Conservation (phyloP, 2,797 vertebrate species). For the Sternotherus odoratus region DNA sequence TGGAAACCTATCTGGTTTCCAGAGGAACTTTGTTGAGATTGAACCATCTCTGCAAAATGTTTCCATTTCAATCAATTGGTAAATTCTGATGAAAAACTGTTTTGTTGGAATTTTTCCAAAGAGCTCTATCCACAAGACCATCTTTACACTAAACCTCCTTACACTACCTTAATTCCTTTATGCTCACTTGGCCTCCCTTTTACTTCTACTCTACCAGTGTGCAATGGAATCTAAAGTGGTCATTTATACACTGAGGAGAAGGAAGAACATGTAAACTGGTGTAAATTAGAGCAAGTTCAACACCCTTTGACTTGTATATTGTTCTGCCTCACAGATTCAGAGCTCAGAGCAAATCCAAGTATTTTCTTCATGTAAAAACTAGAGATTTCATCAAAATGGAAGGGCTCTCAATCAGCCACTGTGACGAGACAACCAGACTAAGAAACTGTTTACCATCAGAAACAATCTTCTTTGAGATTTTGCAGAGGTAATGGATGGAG, state of each 20-base stretch:
- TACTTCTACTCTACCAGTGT: background rate
- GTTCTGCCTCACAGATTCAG: background rate
- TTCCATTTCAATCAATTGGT: constrained; percentile 11
- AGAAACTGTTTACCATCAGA: background rate
- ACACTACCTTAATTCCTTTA: background rate
- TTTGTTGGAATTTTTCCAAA: background rate
- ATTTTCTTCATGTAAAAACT: background rate
- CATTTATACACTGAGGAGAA: background rate
- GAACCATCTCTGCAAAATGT: background rate
- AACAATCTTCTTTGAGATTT: background rate
- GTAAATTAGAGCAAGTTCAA: background rate
- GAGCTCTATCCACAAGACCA: background rate
- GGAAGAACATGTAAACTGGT: background rate
- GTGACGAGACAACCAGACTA: background rate
- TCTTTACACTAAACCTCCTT: background rate
- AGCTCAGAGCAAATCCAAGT: background rate
- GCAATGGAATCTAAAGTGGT: background rate
- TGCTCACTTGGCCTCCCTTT: background rate
- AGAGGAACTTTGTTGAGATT: background rate
- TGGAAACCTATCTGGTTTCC: background rate
- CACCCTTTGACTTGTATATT: background rate
- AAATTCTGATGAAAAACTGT: constrained; percentile 24
- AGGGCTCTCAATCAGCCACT: background rate
- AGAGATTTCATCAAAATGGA: background rate
- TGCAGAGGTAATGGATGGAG: background rate